phyloP scores from a whole-genome alignment of 1,140 invertebrate species.

The Paraescarpia echinospica region DNA sequence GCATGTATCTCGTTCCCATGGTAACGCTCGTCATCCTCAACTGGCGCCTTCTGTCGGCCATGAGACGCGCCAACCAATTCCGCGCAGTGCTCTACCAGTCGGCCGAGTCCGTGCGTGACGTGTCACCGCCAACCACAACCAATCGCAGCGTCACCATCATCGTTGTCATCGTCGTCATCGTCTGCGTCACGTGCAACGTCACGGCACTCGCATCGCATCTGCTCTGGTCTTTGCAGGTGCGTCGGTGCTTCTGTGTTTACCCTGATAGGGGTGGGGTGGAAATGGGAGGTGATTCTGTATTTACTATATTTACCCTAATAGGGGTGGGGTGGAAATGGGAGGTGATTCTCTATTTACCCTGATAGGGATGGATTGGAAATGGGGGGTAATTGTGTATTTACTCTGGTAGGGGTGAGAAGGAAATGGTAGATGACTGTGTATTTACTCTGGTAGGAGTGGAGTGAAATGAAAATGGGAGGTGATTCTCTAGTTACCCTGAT shows the following conservation, averaged over 20 bases:
- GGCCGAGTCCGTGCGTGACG: not conserved
- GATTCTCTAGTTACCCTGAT: no score
- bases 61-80: conserved; percentile 21
- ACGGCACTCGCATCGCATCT: conserved; percentile 21
- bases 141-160: conserved; percentile 17
- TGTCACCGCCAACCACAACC: not conserved
- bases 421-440: no score
- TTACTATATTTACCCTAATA: no score
- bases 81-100: conserved; percentile 8
- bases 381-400: no score
- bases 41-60: conserved; percentile 20
- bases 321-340: no score
- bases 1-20: conserved; percentile 31
- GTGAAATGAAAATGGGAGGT: no score
- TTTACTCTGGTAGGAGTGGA: no score
- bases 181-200: conserved; percentile 26
- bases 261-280: no score
- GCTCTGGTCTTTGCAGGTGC: conserved; percentile 18
- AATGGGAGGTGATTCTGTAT: no score
- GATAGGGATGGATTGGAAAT: no score
- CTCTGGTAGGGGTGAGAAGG: not conserved
- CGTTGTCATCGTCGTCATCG: conserved; percentile 27
- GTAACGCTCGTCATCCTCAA: conserved; percentile 25
- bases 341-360: no score
- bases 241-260: not conserved